These are phyloP conservation scores for Phalacrocorax brasilianus DNA, from an alignment of 2,113 vertebrate genomes.

Conservation along the genomic window DNA sequence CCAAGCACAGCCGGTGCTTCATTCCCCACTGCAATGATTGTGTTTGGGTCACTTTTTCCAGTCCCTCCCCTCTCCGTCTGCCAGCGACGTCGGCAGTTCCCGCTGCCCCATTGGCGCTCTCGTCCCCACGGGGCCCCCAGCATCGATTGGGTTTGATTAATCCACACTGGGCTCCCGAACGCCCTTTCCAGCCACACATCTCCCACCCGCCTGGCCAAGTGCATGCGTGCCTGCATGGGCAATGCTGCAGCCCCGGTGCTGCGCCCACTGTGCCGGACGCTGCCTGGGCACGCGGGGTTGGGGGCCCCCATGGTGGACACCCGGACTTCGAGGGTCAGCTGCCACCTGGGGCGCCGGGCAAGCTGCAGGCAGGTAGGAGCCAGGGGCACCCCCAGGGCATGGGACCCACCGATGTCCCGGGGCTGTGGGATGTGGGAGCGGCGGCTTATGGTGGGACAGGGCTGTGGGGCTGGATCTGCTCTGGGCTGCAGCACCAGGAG, in stretches of 20 bases:
- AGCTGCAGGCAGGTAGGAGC: slow-evolving; percentile 61
- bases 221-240: background rate
- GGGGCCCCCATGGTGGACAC: slow-evolving; percentile 6
- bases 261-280: background rate
- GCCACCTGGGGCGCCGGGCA: slow-evolving; percentile 8
- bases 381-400: rapidly evolving
- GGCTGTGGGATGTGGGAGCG: rapidly evolving
- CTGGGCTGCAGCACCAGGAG: background rate
- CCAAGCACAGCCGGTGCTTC: background rate
- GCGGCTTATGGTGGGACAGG: background rate
- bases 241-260: slow-evolving; percentile 12
- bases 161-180: background rate
- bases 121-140: slow-evolving; percentile 2
- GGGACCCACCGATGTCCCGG: rapidly evolving
- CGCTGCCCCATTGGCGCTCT: slow-evolving; percentile 18
- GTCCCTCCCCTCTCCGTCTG: background rate
- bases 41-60: slow-evolving; percentile 62
- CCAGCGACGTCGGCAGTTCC: background rate
- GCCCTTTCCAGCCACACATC: slow-evolving; percentile 54
- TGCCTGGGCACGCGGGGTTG: background rate
- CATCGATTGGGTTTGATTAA: slow-evolving; percentile 66
- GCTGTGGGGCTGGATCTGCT: rapidly evolving
- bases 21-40: slow-evolving; percentile 4
- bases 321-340: background rate
- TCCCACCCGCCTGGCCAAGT: background rate